Evolutionary conservation across 2,797 vertebrate genomes (phyloP), one percentile per base, ranked within the genome.

Genomic region (Crenuchus spilurus): DNA sequence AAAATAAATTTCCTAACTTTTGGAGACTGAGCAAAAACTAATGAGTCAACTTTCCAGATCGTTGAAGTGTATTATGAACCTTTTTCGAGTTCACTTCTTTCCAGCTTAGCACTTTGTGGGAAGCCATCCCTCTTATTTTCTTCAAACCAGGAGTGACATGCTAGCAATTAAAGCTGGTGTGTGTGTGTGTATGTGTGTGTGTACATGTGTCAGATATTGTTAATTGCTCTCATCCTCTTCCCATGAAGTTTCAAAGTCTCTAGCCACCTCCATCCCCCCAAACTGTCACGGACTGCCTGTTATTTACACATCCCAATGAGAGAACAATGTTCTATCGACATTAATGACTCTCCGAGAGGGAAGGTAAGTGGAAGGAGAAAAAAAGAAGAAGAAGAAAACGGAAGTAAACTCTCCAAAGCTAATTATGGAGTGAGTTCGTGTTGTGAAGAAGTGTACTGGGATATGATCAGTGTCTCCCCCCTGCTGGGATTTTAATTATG

Each of bases 281-380:
- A 37, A 80, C 83, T 87, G 90, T 91, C 88, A 87, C 77, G 84
- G 83, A 31, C 26, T 82, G 83, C 85, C 81, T 85, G 87, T 92
- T 90, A 91, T 89, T 91, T 89, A 88, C 87, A 52, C 75, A 77
- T 84, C 86, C 83, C 87, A 89, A 92, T 87, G 84, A 74, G 52
- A 61, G 26, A 85, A 88, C 87, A 89, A 85, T 83, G 80, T 89
- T 88, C 83, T 68, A 26, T 77, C 81, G 37, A 85, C 86, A 87
- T 90, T 89, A 92, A 90, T 90, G 88, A 89, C 86, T 87, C 75
- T 74, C 75, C 62, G 16, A 51, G 60, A 46, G 49, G 51, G 22
- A 48, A 44, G 37, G 62, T 51, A 33, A 37, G 75, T 30, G 26
- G 10, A 14, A 30, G 60, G 66, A 78, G 68, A 80, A 80, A 75